These are phyloP conservation scores for Hydropotes inermis DNA, from an alignment of 2,113 vertebrate genomes.

Conservation along the genomic window DNA sequence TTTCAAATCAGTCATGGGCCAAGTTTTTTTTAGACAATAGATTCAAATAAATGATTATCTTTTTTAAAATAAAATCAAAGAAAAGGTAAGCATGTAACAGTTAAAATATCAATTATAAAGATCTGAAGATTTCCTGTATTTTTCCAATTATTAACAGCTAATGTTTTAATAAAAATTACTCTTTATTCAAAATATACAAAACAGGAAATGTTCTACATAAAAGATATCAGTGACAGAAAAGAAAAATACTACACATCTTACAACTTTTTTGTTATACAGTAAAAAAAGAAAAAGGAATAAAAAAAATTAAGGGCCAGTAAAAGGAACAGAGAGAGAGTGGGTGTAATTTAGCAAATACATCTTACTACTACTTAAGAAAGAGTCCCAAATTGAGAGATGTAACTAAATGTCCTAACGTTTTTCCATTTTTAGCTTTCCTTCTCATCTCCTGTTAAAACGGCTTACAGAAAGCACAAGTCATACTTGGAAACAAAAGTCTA, in stretches of 20 bases:
- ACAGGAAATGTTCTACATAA: neutral
- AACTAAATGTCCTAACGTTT: conserved; percentile 15
- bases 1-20: neutral
- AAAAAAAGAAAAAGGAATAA: neutral
- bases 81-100: neutral
- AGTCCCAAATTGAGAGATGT: conserved; percentile 13
- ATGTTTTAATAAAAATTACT: conserved; percentile 3
- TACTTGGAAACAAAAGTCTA: neutral
- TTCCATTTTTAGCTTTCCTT: conserved; percentile 22
- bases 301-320: neutral
- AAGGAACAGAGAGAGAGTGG: neutral
- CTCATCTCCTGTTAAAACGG: neutral
- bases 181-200: conserved; percentile 21
- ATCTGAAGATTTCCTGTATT: neutral
- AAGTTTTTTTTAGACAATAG: neutral
- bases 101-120: neutral
- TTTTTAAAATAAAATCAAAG: neutral
- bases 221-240: neutral
- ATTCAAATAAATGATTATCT: neutral
- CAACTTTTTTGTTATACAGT: neutral
- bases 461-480: neutral
- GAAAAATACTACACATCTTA: neutral
- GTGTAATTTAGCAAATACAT: neutral
- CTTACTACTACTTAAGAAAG: neutral
- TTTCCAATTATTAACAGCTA: conserved; percentile 31